phyloP scores from a whole-genome alignment of 1,140 invertebrate species.

The Sarcophaga peregrina region DNA sequence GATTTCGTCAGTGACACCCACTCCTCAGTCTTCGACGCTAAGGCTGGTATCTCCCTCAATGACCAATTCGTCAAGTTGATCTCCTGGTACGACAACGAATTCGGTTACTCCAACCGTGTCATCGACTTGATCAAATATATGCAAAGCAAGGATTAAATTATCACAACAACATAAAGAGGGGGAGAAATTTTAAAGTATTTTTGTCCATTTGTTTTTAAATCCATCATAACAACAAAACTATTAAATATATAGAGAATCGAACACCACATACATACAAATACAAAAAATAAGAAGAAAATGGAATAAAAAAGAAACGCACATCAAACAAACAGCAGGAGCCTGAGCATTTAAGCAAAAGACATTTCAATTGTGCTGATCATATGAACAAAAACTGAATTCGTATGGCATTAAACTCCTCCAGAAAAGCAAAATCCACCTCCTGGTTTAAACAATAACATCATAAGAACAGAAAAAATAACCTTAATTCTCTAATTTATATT shows the following conservation, averaged over 20 bases:
- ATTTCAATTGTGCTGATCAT: constrained; percentile 18
- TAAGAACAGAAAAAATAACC: neutral
- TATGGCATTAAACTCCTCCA: constrained; percentile 13
- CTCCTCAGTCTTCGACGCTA: constrained; percentile 94
- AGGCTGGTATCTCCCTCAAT: constrained; percentile 91
- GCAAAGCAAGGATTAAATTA: constrained; percentile 47
- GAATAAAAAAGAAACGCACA: constrained; percentile 22
- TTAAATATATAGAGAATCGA: constrained; percentile 14
- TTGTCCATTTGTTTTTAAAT: constrained; percentile 23
- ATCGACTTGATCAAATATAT: constrained; percentile 48
- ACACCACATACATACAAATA: no score
- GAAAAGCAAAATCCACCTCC: constrained; percentile 33
- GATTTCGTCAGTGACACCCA: constrained; percentile 90
- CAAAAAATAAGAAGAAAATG: constrained; percentile 14
- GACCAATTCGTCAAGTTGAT: constrained; percentile 91
- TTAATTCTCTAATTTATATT: constrained; percentile 22
- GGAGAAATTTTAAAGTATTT: constrained; percentile 14
- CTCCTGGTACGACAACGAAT: constrained; percentile 98
- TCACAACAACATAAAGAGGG: neutral
- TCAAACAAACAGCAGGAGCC: constrained; percentile 13
- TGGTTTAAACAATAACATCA: constrained; percentile 19
- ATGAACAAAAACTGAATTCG: neutral
- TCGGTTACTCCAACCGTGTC: constrained; percentile 80
- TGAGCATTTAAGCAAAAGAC: constrained; percentile 34
- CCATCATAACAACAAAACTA: neutral